Evolutionary conservation across 2,888 invertebrate species (phyloP), one percentile per base, ranked within the genome.

Genomic region (Cantharis rufa): DNA sequence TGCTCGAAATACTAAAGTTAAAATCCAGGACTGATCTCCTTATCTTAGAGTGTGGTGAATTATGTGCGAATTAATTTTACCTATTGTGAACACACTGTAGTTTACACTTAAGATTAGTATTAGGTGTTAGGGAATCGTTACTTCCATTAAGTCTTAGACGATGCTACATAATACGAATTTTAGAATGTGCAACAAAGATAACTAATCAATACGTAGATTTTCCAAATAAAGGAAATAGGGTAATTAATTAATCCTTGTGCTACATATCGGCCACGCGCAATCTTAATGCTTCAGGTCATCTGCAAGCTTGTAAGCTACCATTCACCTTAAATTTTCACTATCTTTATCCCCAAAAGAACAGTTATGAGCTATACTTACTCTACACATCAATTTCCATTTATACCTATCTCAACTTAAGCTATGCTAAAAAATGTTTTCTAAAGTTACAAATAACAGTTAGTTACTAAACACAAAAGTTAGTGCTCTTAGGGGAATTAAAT

Each of bases 211-310:
- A 72, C 75, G 63, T 61, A 48, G 66, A 68, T 64, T 70, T 69
- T 68, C 61, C n/a, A 28, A 78, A 76, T 71, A 32, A 62, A 62
- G 72, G 78, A 78, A 77, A 77, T 75, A 75, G 70, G 69, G 78
- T 79, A 80, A 80, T 80, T 80, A 80, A 80, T 80, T 80, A 80
- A 78, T 74, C 78, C 75, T 72, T 62, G 79, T 79, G 80, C 74
- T 72, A 72, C 76, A 77, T 82, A 83, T 82, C 82, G 82, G 78
- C 82, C 83, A 83, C 82, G 83, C 82, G 77, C 84, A 83, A 85
- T 85, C 84, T 85, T 84, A 85, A 84, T 84, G 84, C 82, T 74
- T 74, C 69, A 75, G 78, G 78, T 75, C 74, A 78, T 78, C 78
- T 70, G 74, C 27, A 69, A 75, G 75, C 75, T 73, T 74, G 70